phyloP scores from a whole-genome alignment of 2,888 invertebrate genomes.

The Epinotia demarniana region DNA sequence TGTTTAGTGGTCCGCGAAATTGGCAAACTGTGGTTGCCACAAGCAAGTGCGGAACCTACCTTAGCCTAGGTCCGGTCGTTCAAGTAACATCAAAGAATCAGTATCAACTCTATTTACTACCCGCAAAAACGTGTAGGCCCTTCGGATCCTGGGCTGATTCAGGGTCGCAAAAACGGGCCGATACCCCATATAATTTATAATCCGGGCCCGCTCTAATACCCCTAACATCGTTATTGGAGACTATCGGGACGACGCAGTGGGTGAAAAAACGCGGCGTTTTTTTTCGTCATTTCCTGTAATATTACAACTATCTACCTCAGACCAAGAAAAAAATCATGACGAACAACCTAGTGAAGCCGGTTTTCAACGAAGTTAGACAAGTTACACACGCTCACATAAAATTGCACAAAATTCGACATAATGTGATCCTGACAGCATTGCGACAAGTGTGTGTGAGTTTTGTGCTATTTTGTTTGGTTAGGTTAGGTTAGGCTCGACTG shows the following conservation, averaged over 20 bases:
- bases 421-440: too few species aligned
- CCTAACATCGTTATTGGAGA: slow-evolving; percentile 38
- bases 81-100: slow-evolving; percentile 3
- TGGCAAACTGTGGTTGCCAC: not conserved
- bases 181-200: slow-evolving; percentile 43
- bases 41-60: not conserved
- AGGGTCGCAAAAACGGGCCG: slow-evolving; percentile 31
- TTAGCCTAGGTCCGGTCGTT: not conserved
- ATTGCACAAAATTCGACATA: too few species aligned
- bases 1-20: too few species aligned
- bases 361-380: too few species aligned
- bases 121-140: slow-evolving; percentile 1
- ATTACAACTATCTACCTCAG: too few species aligned
- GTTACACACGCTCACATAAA: too few species aligned
- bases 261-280: slow-evolving; percentile 18
- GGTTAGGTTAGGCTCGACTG: too few species aligned
- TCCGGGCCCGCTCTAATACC: slow-evolving; percentile 38
- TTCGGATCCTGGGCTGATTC: slow-evolving; percentile 10
- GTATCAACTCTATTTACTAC: slow-evolving; percentile 4
- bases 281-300: too few species aligned
- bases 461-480: too few species aligned
- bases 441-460: too few species aligned
- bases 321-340: too few species aligned
- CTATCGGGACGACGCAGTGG: not conserved
- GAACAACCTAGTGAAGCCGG: too few species aligned